Base-by-base conservation (phyloP, 2,113 vertebrate species). In the Chaetorhynchus papuensis region DNA sequence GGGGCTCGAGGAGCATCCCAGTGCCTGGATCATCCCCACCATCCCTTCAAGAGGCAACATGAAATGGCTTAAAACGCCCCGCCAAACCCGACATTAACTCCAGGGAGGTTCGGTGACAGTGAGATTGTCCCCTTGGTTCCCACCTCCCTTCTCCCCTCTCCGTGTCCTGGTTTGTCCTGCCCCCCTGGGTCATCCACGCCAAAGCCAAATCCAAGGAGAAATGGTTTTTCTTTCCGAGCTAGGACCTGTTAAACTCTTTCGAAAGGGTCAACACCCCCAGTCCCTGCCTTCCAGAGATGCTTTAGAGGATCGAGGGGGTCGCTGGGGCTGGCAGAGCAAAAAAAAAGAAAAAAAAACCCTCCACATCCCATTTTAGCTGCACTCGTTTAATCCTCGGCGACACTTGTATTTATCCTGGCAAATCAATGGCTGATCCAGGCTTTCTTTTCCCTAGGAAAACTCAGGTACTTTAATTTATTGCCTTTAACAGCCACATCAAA, bases 401-500 rank as follows among this genome's bases (percentile, higher is more conserved):
- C 81, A 28, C 33, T 56, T 45, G 71, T 47, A 63, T 89, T 95
- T 94, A 82, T 80, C 33, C 61, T 18, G 54, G 8, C 53, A 86
- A 89, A 93, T 90, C 90, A 78, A 44, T 31, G 74, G 41, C 65
- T 85, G 52, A 37, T 81, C 65, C 24, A 22, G 76, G 45, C 35
- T 21, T 69, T 37, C 60, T 78, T 71, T 41, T 10, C 35, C 50
- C 80, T 35, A 53, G 49, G 52, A 95, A 85, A 95, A 80, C 87
- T 80, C 78, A 85, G 91, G 91, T 96, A 33, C 66, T 94, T 93
- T 86, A 93, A 96, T 93, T 97, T 88, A 84, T 94, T 84, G 59
- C 61, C 44, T 93, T 95, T 95, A 90, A 87, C 50, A 57, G 76
- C 61, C 27, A 1, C 68, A 91, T 91, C 95, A 96, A 94, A 93